phyloP scores from a whole-genome alignment of 2,113 vertebrate genomes.

The Rhinogobius similis region DNA sequence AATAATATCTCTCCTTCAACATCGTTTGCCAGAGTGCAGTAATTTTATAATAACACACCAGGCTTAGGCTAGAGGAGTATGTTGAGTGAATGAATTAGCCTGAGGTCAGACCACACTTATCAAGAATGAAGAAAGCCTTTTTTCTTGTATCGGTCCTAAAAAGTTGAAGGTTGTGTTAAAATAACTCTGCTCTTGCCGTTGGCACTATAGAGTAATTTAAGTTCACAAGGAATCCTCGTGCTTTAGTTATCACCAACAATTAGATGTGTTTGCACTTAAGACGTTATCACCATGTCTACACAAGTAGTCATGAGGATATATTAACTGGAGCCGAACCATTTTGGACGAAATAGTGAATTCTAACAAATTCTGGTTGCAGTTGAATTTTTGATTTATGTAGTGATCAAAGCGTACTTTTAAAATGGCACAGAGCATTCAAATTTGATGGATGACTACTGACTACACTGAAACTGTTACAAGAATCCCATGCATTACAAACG shows the following conservation, averaged over 20 bases:
- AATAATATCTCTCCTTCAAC: no score
- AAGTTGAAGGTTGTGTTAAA: constrained; percentile 5
- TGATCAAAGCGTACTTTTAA: background rate
- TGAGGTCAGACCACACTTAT: background rate
- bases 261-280: background rate
- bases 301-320: background rate
- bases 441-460: no score
- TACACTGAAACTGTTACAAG: no score
- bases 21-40: background rate
- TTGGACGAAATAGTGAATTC: no score
- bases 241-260: no score
- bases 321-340: background rate
- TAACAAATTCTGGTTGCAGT: no score
- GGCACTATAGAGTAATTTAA: no score
- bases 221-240: background rate
- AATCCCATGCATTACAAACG: no score
- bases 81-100: background rate
- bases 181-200: background rate
- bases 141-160: background rate
- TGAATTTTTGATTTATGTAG: no score
- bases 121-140: background rate
- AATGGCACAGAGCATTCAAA: background rate
- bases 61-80: background rate
- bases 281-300: background rate
- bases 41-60: background rate